These are phyloP conservation scores for Platerodrilus igneus DNA, from an alignment of 2,888 invertebrate genomes.

Conservation along the genomic window DNA sequence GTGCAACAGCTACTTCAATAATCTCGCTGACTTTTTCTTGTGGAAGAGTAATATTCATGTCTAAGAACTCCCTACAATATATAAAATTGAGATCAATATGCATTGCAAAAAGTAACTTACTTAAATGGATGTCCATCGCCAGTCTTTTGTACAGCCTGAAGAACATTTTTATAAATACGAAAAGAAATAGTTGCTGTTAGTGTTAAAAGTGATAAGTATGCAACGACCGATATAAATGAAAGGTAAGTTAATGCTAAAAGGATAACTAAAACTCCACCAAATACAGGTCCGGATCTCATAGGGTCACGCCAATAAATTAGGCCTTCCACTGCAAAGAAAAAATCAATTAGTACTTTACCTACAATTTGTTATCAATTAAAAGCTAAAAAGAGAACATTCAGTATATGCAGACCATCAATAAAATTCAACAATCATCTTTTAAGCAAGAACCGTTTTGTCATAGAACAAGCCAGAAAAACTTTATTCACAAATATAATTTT, in stretches of 20 bases:
- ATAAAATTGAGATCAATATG: too few species aligned
- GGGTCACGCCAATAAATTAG: conserved; percentile 98
- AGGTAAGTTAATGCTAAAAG: conserved; percentile 92
- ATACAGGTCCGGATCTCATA: conserved; percentile 89
- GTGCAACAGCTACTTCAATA: conserved; percentile 80
- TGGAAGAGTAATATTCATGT: conserved; percentile 80
- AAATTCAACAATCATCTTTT: too few species aligned
- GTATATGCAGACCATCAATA: too few species aligned
- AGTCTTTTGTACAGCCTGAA: conserved; percentile 94
- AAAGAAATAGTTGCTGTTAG: conserved; percentile 86
- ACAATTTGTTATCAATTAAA: too few species aligned
- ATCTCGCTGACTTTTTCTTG: conserved; percentile 88
- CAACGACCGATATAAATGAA: conserved; percentile 92
- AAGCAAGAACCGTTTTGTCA: too few species aligned
- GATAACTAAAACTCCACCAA: conserved; percentile 83
- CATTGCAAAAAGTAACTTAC: conserved; percentile 54
- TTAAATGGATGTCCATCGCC: conserved; percentile 97
- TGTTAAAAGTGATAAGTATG: conserved; percentile 82
- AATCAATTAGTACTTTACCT: too few species aligned
- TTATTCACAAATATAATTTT: too few species aligned
- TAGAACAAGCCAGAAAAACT: too few species aligned
- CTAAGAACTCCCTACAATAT: conserved; percentile 71
- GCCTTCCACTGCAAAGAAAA: conserved; percentile 80
- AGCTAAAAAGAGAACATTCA: too few species aligned
- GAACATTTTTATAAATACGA: conserved; percentile 93